Evolutionary conservation across 2,113 vertebrate genomes (phyloP).

Genomic region (Myotis lucifugus): DNA sequence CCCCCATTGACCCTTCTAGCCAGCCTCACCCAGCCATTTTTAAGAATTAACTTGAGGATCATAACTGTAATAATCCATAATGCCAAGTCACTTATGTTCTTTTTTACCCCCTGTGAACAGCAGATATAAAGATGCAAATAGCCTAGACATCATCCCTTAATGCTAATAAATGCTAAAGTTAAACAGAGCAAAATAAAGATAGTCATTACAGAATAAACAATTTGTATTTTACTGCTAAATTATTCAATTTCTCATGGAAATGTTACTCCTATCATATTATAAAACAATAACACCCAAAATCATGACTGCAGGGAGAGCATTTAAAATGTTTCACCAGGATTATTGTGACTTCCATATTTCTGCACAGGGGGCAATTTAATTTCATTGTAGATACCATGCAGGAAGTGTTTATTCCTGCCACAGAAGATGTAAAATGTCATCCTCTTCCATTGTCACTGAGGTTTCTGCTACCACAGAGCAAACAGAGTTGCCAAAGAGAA

Average conservation of each 20-base stretch:
- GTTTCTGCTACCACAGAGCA: slow-evolving; percentile 20
- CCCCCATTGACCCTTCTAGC: no score
- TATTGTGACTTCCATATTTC: slow-evolving; percentile 62
- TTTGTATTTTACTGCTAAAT: slow-evolving; percentile 50
- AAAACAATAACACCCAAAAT: slow-evolving; percentile 48
- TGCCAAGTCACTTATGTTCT: neutral
- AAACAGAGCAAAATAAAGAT: slow-evolving; percentile 46
- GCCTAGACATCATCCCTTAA: neutral
- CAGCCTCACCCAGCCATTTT: neutral
- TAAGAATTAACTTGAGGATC: slow-evolving; percentile 19
- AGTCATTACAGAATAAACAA: slow-evolving; percentile 35
- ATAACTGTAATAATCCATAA: neutral
- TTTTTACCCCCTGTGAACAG: neutral
- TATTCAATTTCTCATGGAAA: slow-evolving; percentile 54
- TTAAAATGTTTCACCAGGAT: slow-evolving; percentile 8
- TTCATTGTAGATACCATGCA: slow-evolving; percentile 55
- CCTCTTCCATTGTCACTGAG: neutral
- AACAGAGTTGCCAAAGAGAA: slow-evolving; percentile 40
- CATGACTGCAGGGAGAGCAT: neutral
- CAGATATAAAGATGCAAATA: slow-evolving; percentile 67
- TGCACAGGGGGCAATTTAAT: slow-evolving; percentile 58
- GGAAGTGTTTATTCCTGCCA: slow-evolving; percentile 48
- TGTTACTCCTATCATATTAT: neutral
- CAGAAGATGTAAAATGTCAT: slow-evolving; percentile 17
- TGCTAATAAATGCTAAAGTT: slow-evolving; percentile 24